Evolutionary conservation across 2,797 vertebrate species (phyloP), one percentile per base, ranked within the genome.

Genomic region (Sebastes matsubarae): DNA sequence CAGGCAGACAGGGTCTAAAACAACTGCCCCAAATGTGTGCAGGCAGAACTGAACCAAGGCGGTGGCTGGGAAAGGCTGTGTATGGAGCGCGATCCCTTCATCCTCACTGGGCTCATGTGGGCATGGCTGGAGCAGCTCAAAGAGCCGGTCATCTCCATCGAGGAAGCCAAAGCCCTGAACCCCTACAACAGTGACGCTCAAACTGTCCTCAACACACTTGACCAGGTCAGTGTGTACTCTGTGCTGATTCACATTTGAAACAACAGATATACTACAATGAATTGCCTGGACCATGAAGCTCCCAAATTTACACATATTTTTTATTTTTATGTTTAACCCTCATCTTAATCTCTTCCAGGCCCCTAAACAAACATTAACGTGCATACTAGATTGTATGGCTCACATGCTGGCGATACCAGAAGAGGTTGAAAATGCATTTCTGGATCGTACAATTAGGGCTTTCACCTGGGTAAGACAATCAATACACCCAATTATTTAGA

Each of bases 51-150:
- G 71, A 99, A 99, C 94, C 95, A 94, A 82, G 96, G 93, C 20
- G 97, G 97, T 59, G 97, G 97, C 24, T 99, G 97, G 97, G 98
- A 99, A 77, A 96, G 94, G 86, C 96, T 99, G 88, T 97, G 97
- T 81, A 91, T 95, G 1, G 98, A 99, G 90, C 96, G 93, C 75
- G 97, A 99, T 90, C 98, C 98, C 68, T 98, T 98, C 82, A 94
- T 98, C 90, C 95, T 99, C 42, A 95, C 96, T 63, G 95, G 95
- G 64, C 96, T 99, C 87, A 97, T 99, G 97, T 99, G 98, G 98
- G 96, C 97, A 0, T 99, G 99, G 98, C 93, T 99, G 67, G 98
- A 98, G 89, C 98, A 99, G 90, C 96, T 99, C 12, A 98, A 97
- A 90, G 98, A 98, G 82, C 98, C 99, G 0, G 81, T 97, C 80